Percentiles rank a stretch among this genome's conserved stretches.
Evolutionary conservation across 2,113 vertebrate species (phyloP).

Genomic region (Microtus richardsoni): DNA sequence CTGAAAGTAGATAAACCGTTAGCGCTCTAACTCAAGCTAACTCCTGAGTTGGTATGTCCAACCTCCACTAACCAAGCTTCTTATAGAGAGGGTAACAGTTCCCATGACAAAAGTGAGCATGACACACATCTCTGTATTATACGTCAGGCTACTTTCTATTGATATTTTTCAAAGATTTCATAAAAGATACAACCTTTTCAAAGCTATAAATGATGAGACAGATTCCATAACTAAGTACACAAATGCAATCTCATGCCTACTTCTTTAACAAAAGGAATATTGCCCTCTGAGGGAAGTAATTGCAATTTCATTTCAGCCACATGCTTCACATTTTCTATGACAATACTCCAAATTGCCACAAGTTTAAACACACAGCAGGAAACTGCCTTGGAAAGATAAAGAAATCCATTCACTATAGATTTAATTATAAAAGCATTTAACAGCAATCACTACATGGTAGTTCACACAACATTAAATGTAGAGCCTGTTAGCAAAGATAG

Average conservation of each 20-base stretch:
- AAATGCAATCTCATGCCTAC: not conserved
- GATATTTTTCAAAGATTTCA: conserved; percentile 31
- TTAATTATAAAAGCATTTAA: conserved; percentile 81
- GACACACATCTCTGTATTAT: conserved; percentile 8
- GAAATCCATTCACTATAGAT: conserved; percentile 72
- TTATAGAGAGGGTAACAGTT: not conserved
- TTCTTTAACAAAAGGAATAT: conserved; percentile 48
- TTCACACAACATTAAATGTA: conserved; percentile 73
- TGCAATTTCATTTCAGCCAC: conserved; percentile 23
- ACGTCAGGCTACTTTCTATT: not conserved
- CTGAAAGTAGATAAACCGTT: not conserved
- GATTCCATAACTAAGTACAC: conserved; percentile 33
- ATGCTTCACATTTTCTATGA: conserved; percentile 45
- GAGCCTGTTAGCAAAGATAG: conserved; percentile 47
- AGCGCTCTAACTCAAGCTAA: not conserved
- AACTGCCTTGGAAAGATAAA: conserved; percentile 70
- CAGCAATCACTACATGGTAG: conserved; percentile 34
- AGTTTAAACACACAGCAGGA: conserved; percentile 72
- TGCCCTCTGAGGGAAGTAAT: not conserved
- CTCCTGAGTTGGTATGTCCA: not conserved
- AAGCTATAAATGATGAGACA: not conserved
- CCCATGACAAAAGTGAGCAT: not conserved
- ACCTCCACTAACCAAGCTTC: not conserved
- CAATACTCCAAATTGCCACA: conserved; percentile 19
- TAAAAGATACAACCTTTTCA: conserved; percentile 9